Percentiles rank a stretch among this genome's conserved stretches.
Conservation (phyloP, 1,140 invertebrate genomes). For the Neodiprion virginianus region DNA sequence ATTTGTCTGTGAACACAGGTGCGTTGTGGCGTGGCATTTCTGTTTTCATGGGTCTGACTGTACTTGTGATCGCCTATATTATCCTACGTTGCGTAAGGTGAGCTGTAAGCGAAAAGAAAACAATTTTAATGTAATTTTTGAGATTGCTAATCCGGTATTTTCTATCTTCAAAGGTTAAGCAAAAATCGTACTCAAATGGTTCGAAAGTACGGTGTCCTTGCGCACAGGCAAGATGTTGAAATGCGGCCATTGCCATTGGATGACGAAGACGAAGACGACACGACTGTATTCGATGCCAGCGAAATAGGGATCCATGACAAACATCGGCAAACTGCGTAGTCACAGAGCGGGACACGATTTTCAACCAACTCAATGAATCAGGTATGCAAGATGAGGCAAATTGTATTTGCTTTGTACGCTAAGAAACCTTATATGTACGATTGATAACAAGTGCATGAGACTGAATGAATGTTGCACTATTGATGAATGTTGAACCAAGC, state of each 20-base stretch:
- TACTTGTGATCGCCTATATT: constrained; percentile 60
- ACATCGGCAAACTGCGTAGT: neutral
- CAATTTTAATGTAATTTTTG: neutral
- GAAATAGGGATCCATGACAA: constrained; percentile 23
- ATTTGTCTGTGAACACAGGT: constrained; percentile 38
- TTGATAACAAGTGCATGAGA: too few relatives aligned
- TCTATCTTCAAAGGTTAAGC: constrained; percentile 46
- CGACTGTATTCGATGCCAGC: constrained; percentile 63
- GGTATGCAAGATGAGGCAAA: too few relatives aligned
- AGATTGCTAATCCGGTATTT: constrained; percentile 23
- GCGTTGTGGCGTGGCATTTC: constrained; percentile 60
- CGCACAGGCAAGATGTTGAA: constrained; percentile 65
- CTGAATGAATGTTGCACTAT: neutral
- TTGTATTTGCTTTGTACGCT: too few relatives aligned
- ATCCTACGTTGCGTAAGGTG: constrained; percentile 62
- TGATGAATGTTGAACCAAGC: neutral
- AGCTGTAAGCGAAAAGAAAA: constrained; percentile 24
- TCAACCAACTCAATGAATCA: too few relatives aligned
- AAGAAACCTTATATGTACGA: too few relatives aligned
- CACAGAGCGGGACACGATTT: too few relatives aligned
- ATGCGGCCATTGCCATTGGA: constrained; percentile 66
- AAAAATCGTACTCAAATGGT: constrained; percentile 56
- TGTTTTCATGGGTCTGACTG: constrained; percentile 59
- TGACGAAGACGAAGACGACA: constrained; percentile 67
- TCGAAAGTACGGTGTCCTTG: constrained; percentile 64